A percentile compares a stretch with the other conserved stretches of the same genome.
These are phyloP conservation scores for Harpalus rubripes DNA, from an alignment of 2,888 invertebrate species.

Conservation along the genomic window DNA sequence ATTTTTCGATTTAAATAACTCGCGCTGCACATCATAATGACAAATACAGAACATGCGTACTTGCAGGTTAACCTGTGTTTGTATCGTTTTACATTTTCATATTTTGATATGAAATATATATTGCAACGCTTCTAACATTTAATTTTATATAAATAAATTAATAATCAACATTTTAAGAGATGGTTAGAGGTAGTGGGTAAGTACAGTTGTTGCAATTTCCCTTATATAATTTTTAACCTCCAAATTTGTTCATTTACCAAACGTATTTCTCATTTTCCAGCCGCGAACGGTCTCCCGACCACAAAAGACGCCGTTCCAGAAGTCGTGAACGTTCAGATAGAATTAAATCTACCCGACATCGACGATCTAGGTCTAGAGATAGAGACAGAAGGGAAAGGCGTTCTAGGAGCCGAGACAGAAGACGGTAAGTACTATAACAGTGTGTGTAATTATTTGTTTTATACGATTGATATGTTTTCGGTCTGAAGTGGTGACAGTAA, in stretches of 20 bases:
- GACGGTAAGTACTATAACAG: conserved; percentile 53
- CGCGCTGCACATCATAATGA: not conserved
- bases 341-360: conserved; percentile 81
- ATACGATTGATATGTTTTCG: conserved; percentile 59
- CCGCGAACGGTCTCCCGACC: conserved; percentile 72
- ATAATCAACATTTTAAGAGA: conserved; percentile 22
- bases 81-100: conserved; percentile 29
- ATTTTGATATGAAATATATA: conserved; percentile 36
- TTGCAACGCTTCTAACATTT: not conserved
- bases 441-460: conserved; percentile 15
- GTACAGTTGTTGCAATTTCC: conserved; percentile 40
- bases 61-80: conserved; percentile 26
- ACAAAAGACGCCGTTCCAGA: conserved; percentile 73
- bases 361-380: conserved; percentile 84
- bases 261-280: conserved; percentile 51
- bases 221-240: conserved; percentile 65
- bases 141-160: not conserved
- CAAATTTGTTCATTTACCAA: conserved; percentile 61
- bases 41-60: conserved; percentile 19
- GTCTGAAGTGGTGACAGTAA: conserved; percentile 81
- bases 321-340: conserved; percentile 77
- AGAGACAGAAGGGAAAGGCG: conserved; percentile 78
- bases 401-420: conserved; percentile 71
- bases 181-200: conserved; percentile 68
- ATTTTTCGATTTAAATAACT: not conserved